Evolutionary conservation across 2,113 vertebrate genomes (phyloP), one percentile per base, ranked within the genome.

Genomic region (Ictidomys tridecemlineatus): DNA sequence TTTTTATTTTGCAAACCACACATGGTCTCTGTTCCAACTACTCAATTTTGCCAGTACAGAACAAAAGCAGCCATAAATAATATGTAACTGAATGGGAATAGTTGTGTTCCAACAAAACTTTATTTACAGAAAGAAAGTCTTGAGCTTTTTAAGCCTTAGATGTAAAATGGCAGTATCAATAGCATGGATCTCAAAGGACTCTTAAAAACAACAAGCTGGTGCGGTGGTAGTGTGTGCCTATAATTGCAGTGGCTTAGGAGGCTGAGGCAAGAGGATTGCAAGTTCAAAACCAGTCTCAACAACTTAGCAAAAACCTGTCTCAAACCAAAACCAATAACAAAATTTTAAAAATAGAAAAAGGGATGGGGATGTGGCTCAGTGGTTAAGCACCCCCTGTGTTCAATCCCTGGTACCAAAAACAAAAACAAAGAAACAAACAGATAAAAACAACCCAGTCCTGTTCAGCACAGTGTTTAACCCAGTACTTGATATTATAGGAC

Each of bases 51-150:
- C 32, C 16, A 5, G 2, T 37, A 48, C 5, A 14, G 30, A 8
- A 24, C 32, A n/a, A 82, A 92, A 73, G 61, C 39, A 82, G 53
- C 34, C 73, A 51, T n/a, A 67, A 48, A 56, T 32, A 24, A 80
- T 89, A 37, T 22, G 82, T 83, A 63, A 39, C 20, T 2, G 9
- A 96, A 22, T 26, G 56, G 58, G 20, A 16, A 34, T 34, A 26
- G 24, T 45, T 72, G 42, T 69, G 42, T 94, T 85, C 53, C 58
- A 77, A 17, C 77, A 87, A 72, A 90, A 72, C 67, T 94, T 92
- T 56, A 93, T 89, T 92, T 70, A 56, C 1, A 61, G 72, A 83
- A 84, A 61, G 72, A 83, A 86, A 22, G 34, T 69, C n/a, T 77
- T 94, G 53, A 13, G 58, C 9, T 88, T 82, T 82, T 26, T 82